These are phyloP conservation scores for Phorcus lineatus DNA, from an alignment of 2,888 invertebrate genomes.

Conservation along the genomic window DNA sequence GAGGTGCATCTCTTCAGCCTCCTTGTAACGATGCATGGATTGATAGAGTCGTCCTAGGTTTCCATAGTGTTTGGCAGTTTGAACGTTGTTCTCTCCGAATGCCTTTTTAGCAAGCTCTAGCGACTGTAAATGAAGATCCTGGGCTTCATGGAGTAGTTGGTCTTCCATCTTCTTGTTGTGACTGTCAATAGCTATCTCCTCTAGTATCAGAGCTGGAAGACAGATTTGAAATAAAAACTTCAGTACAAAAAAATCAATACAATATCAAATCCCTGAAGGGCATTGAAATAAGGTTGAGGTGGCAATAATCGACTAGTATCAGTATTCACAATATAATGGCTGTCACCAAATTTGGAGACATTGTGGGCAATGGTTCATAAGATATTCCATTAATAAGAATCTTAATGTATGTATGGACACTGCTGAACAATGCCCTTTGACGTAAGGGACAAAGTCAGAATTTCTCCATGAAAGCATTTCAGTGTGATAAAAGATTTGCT, in stretches of 20 bases:
- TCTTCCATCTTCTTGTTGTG: constrained; percentile 76
- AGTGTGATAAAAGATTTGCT: no score
- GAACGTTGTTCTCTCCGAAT: constrained; percentile 94
- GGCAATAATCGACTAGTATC: no score
- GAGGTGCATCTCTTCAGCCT: constrained; percentile 93
- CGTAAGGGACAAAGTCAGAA: no score
- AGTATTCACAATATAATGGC: no score
- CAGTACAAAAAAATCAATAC: background rate
- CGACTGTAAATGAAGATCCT: constrained; percentile 89
- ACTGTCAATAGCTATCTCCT: constrained; percentile 93
- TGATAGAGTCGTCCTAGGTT: constrained; percentile 95
- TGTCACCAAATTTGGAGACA: no score
- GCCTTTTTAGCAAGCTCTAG: constrained; percentile 86
- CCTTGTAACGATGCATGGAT: constrained; percentile 90
- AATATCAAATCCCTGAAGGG: no score
- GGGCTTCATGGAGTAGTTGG: constrained; percentile 85
- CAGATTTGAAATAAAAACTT: background rate
- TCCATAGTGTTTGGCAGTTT: constrained; percentile 96
- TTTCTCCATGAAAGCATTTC: no score
- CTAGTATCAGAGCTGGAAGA: constrained; percentile 85
- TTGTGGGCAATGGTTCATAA: no score
- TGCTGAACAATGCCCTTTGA: no score
- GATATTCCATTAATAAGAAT: no score
- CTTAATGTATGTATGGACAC: no score
- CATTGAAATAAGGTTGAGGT: no score